A percentile compares a stretch with the other conserved stretches of the same genome.
Evolutionary conservation across 2,113 vertebrate species (phyloP).

Genomic region (Mobula hypostoma): DNA sequence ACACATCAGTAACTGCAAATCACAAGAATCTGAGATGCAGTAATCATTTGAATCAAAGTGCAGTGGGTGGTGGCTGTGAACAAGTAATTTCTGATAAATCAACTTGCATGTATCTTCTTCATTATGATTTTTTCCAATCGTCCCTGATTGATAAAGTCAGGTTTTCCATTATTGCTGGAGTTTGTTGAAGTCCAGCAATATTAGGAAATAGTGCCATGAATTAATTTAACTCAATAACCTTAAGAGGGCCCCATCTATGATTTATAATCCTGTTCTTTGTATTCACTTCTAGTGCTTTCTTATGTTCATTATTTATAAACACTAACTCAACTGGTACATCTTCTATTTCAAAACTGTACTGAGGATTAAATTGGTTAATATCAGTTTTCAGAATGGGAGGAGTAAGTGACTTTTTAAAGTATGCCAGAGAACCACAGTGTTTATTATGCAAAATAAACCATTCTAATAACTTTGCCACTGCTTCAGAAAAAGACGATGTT

Average conservation of each 20-base stretch:
- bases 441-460: conserved; percentile 21
- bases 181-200: too few relatives aligned
- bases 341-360: background rate
- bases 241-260: conserved; percentile 11
- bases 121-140: too few relatives aligned
- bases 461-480: background rate
- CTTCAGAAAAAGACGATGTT: background rate
- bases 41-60: background rate
- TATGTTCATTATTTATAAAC: conserved; percentile 15
- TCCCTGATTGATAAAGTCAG: too few relatives aligned
- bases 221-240: background rate
- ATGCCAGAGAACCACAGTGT: background rate
- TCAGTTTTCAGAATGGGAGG: background rate
- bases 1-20: conserved; percentile 16
- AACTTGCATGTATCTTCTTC: background rate
- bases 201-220: background rate
- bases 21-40: background rate
- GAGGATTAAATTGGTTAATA: background rate
- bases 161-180: too few relatives aligned
- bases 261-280: conserved; percentile 22
- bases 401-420: background rate
- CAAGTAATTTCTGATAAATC: conserved; percentile 13
- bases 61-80: background rate
- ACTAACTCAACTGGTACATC: background rate
- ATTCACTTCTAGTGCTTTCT: background rate